A percentile compares a stretch with the other conserved stretches of the same genome.
These are phyloP conservation scores for Drymodes brunneopygia DNA, from an alignment of 2,113 vertebrate species.

Conservation along the genomic window DNA sequence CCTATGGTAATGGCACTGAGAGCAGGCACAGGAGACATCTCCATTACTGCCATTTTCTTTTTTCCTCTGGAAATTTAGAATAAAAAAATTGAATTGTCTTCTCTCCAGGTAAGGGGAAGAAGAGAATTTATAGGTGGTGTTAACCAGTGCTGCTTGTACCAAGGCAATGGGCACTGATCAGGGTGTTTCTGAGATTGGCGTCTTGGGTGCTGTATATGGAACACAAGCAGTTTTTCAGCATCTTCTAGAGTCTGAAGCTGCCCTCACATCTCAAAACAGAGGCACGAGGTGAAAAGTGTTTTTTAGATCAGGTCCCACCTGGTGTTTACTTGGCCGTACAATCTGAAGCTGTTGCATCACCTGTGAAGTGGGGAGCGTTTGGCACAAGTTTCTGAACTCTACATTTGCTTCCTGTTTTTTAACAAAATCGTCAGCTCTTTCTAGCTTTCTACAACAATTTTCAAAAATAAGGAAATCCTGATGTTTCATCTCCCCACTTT, in stretches of 20 bases:
- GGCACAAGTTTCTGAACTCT: neutral
- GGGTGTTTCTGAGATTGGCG: fast-evolving
- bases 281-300: neutral
- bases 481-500: neutral
- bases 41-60: neutral
- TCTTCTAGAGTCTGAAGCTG: neutral
- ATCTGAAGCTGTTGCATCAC: neutral
- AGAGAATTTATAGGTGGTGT: neutral
- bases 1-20: neutral
- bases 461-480: neutral
- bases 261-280: neutral
- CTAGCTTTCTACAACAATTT: neutral
- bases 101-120: neutral
- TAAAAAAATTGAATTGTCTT: neutral
- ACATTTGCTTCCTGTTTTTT: neutral
- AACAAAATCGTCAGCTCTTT: neutral
- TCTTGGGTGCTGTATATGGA: neutral
- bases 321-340: neutral
- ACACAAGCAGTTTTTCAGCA: neutral
- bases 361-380: neutral
- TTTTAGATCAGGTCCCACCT: neutral
- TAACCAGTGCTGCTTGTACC: neutral
- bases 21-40: neutral
- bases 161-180: neutral
- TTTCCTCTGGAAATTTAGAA: neutral